These are phyloP conservation scores for Drosophila paracracens DNA, from an alignment of 2,888 invertebrate species.

Conservation along the genomic window DNA sequence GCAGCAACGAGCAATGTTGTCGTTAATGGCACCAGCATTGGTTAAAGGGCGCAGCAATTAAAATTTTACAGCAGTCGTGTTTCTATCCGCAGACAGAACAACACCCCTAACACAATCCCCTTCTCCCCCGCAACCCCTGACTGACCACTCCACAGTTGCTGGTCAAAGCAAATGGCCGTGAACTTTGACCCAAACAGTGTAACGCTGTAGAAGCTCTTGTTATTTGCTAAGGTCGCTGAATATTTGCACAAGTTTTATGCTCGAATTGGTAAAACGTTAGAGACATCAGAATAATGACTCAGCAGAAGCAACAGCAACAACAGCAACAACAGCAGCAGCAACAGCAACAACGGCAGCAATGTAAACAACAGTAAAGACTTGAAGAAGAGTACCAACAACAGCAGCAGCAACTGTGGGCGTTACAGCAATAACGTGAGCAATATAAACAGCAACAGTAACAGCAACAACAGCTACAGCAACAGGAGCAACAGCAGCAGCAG, in stretches of 20 bases:
- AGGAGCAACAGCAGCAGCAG: not conserved
- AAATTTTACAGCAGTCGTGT: slow-evolving; percentile 63
- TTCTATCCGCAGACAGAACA: not conserved
- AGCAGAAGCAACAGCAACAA: not conserved
- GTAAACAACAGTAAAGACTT: not conserved
- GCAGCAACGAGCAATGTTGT: slow-evolving; percentile 28
- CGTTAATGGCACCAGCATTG: slow-evolving; percentile 39
- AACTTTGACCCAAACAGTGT: slow-evolving; percentile 37
- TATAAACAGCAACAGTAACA: not conserved
- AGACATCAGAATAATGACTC: slow-evolving; percentile 17
- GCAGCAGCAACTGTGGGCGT: not conserved
- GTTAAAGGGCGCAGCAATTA: slow-evolving; percentile 62
- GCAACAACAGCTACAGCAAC: not conserved
- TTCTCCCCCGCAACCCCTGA: not conserved
- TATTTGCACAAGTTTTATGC: slow-evolving; percentile 42
- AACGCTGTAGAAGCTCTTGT: slow-evolving; percentile 6
- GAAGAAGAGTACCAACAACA: not conserved
- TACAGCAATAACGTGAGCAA: not conserved
- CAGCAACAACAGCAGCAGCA: not conserved
- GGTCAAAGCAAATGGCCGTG: slow-evolving; percentile 62
- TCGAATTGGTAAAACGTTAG: slow-evolving; percentile 27
- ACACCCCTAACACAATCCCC: not conserved
- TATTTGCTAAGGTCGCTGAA: slow-evolving; percentile 30
- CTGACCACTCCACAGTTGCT: slow-evolving; percentile 22
- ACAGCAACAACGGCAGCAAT: not conserved